Percentiles rank a stretch among this genome's conserved stretches.
Evolutionary conservation across 2,888 invertebrate genomes (phyloP).

Genomic region (Tenthredo notha): DNA sequence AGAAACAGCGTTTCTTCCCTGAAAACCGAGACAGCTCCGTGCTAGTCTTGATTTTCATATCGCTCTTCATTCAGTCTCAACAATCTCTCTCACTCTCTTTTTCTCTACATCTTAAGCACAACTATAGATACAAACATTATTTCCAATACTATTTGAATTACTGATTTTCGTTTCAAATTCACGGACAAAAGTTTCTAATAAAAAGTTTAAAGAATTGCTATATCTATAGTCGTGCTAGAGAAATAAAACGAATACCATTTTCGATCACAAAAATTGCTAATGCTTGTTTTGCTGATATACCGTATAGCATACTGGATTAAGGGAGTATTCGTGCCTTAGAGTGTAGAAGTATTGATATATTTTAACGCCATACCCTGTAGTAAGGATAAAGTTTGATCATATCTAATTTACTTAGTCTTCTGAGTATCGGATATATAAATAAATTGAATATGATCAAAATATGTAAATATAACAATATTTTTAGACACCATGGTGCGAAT

Average conservation of each 20-base stretch:
- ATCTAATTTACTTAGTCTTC: too few relatives aligned
- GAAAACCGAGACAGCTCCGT: slow-evolving; percentile 64
- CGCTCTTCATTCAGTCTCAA: slow-evolving; percentile 24
- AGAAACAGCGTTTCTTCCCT: slow-evolving; percentile 74
- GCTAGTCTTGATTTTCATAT: slow-evolving; percentile 58
- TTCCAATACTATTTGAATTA: not conserved
- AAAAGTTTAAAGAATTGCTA: not conserved
- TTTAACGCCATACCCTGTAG: too few relatives aligned
- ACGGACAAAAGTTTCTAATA: not conserved
- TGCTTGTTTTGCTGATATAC: not conserved
- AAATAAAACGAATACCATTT: not conserved
- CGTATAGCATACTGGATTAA: slow-evolving; percentile 26
- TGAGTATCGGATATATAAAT: too few relatives aligned
- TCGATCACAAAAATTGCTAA: slow-evolving; percentile 10
- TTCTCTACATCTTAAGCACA: not conserved
- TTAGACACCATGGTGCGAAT: too few relatives aligned
- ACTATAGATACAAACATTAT: slow-evolving; percentile 15
- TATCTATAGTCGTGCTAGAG: not conserved
- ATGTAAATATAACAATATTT: too few relatives aligned
- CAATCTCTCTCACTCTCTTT: not conserved
- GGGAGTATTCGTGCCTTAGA: too few relatives aligned
- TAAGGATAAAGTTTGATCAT: too few relatives aligned
- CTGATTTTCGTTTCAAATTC: not conserved
- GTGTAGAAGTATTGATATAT: too few relatives aligned
- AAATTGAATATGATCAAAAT: too few relatives aligned